A percentile compares a stretch with the other conserved stretches of the same genome.
These are phyloP conservation scores for Agrochola litura DNA, from an alignment of 2,888 invertebrate species.

Conservation along the genomic window DNA sequence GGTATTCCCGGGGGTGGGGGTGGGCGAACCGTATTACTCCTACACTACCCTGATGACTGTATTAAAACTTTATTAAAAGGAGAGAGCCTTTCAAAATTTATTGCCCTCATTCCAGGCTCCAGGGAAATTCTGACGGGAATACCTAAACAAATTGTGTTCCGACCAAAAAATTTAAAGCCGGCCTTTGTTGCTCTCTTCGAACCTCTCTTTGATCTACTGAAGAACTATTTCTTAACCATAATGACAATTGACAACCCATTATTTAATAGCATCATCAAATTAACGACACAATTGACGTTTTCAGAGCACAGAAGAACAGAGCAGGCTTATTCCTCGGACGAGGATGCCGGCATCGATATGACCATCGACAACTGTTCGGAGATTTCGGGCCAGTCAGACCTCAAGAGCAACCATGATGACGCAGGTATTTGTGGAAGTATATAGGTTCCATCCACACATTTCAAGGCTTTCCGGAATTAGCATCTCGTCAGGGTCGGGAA, in stretches of 20 bases:
- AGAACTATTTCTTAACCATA: neutral
- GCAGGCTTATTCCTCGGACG: slow-evolving; percentile 93
- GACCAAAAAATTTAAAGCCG: neutral
- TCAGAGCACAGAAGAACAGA: slow-evolving; percentile 88
- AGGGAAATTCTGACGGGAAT: neutral
- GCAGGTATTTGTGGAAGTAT: slow-evolving; percentile 75
- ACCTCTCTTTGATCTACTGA: neutral
- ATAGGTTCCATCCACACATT: neutral
- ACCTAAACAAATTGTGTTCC: neutral
- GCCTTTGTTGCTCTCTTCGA: neutral
- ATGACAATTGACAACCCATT: neutral
- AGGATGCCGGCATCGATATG: slow-evolving; percentile 91
- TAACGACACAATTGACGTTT: slow-evolving; percentile 59
- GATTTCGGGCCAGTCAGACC: slow-evolving; percentile 94
- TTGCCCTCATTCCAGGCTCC: neutral
- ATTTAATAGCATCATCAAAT: neutral
- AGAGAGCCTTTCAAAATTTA: neutral
- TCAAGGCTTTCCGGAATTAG: neutral
- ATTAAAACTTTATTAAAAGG: slow-evolving; percentile 7
- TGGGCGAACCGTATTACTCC: neutral
- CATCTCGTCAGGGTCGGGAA: neutral
- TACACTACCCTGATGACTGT: neutral
- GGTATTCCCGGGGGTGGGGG: neutral
- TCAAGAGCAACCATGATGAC: slow-evolving; percentile 92
- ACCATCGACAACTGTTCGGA: slow-evolving; percentile 95